Conservation (phyloP, 2,797 vertebrate species). For the Takifugu ocellatus region DNA sequence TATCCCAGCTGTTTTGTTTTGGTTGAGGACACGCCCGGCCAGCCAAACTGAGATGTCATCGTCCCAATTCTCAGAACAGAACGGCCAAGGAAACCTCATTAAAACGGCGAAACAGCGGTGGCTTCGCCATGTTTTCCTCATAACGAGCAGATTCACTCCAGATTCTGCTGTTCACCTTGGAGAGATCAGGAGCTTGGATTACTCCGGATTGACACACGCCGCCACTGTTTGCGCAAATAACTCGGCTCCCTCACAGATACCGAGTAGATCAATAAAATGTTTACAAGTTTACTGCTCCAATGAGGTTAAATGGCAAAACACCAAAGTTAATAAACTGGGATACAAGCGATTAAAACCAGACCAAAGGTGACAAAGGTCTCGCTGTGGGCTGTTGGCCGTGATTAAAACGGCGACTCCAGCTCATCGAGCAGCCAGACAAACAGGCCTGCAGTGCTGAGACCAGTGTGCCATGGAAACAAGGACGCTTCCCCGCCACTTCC, state of each 20-base stretch:
- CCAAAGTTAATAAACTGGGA: slow-evolving; percentile 19
- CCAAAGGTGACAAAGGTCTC: slow-evolving; percentile 1
- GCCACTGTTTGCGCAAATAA: slow-evolving; percentile 18
- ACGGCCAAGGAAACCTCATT: slow-evolving; percentile 9
- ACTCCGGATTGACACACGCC: slow-evolving; percentile 7
- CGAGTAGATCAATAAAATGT: slow-evolving; percentile 19
- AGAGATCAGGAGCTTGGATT: slow-evolving; percentile 21
- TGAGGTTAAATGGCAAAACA: background rate
- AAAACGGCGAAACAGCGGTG: slow-evolving; percentile 19
- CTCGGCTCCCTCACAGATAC: background rate
- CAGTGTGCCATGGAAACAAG: slow-evolving; percentile 24
- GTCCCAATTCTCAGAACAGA: background rate
- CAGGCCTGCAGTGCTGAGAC: slow-evolving; percentile 29
- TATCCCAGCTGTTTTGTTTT: slow-evolving; percentile 27
- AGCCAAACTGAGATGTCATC: too few relatives aligned
- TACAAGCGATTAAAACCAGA: too few relatives aligned
- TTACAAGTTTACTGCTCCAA: slow-evolving; percentile 11
- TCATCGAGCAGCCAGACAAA: slow-evolving; percentile 11
- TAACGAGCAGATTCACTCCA: slow-evolving; percentile 46
- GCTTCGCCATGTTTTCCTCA: slow-evolving; percentile 20
- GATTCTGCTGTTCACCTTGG: slow-evolving; percentile 22
- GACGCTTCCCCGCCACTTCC: slow-evolving; percentile 24
- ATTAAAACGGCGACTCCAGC: slow-evolving; percentile 41
- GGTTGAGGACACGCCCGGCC: background rate
- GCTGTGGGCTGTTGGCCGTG: slow-evolving; percentile 42